A percentile compares a stretch with the other conserved stretches of the same genome.
phyloP scores from a whole-genome alignment of 2,888 invertebrate genomes.

The Brachynemurus nebulosus region DNA sequence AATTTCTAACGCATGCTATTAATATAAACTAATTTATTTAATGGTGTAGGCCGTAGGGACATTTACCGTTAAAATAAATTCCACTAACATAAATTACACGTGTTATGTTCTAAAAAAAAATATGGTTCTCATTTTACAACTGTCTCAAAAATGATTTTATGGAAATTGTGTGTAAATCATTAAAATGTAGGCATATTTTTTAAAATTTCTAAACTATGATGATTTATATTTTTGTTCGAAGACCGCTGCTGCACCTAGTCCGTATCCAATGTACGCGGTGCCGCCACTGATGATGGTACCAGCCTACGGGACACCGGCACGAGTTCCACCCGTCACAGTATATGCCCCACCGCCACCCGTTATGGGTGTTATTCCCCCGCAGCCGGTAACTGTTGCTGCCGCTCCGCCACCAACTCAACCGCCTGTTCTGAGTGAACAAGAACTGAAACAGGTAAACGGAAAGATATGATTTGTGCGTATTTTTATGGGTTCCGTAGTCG shows the following conservation, averaged over 20 bases:
- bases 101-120: too few species aligned
- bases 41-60: too few species aligned
- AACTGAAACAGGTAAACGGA: constrained; percentile 45
- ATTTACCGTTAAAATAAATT: too few species aligned
- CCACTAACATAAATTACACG: too few species aligned
- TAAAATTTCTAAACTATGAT: background rate
- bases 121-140: too few species aligned
- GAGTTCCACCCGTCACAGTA: constrained; percentile 32
- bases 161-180: too few species aligned
- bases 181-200: too few species aligned
- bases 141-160: too few species aligned
- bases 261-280: constrained; percentile 27
- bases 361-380: constrained; percentile 35
- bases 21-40: too few species aligned
- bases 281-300: constrained; percentile 61
- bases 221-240: constrained; percentile 16
- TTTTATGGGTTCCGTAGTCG: too few species aligned
- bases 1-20: too few species aligned
- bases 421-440: constrained; percentile 38
- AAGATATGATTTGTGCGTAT: background rate
- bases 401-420: constrained; percentile 25
- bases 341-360: constrained; percentile 30
- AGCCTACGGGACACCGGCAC: constrained; percentile 18
- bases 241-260: constrained; percentile 32
- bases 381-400: constrained; percentile 18